Base-by-base conservation (phyloP, 2,797 vertebrate species). In the Meriones psammophilus region DNA sequence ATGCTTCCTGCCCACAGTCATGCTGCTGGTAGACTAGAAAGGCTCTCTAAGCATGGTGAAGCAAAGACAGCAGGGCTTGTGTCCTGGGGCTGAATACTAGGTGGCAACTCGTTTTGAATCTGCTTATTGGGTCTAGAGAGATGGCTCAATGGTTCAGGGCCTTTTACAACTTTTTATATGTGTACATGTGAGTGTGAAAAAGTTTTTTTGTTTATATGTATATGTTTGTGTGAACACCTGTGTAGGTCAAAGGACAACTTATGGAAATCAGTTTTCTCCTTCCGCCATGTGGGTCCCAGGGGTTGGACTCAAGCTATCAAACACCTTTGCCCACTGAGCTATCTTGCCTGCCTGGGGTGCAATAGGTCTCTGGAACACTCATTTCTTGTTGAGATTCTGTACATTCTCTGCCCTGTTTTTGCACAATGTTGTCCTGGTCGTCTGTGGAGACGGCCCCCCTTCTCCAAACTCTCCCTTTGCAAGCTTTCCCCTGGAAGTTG, bases 401-500 rank as follows among this genome's bases (percentile, higher is more conserved):
- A 1, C 30, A 7, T 66, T 69, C 58, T 64, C 76, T 77, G 28
- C 58, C 46, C 9, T 42, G 46, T 71, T 56, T 42, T 68, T 89
- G 4, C 78, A n/a, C 4, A 56, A 14, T 26, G 39, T n/a, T 56
- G 0, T 81, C 56, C n/a, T 24, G 80, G 0, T 90, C 71, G 74
- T 12, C 81, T 60, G 26, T 30, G n/a, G 50, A 73, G 76, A 22
- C 1, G 79, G 28, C 3, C 4, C 20, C 28, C 17, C 36, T 84
- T 12, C 3, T 77, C 13, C 24, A 5, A 2, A 15, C 20, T 58
- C 33, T 88, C 14, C 2, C 50, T 85, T 69, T 64, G 30, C 46
- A 78, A 66, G 5, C 22, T 66, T 22, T 95, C 54, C n/a, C 74
- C 91, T 89, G 79, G 62, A 94, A 73, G 86, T 92, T 64, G 42